Percentiles rank a stretch among this genome's conserved stretches.
phyloP scores from a whole-genome alignment of 2,888 invertebrate genomes.

The Hymenopus coronatus region DNA sequence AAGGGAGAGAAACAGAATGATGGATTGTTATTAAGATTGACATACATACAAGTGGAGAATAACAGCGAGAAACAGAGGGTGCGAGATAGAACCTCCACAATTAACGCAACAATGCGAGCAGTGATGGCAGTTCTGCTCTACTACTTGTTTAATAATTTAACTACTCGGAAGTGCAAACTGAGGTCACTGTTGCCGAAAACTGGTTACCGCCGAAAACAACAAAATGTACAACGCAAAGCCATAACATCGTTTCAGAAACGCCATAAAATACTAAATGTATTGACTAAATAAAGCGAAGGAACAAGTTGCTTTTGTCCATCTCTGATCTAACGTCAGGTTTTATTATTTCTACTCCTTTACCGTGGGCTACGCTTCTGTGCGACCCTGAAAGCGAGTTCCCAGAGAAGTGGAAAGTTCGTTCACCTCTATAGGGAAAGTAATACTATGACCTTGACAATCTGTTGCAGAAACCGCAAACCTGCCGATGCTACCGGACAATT shows the following conservation, averaged over 20 bases:
- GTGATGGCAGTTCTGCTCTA: too few species aligned
- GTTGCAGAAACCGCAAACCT: neutral
- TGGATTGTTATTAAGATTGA: too few species aligned
- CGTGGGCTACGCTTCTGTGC: neutral
- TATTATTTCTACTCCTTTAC: neutral
- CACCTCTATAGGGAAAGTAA: neutral
- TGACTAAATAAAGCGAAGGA: neutral
- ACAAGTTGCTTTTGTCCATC: neutral
- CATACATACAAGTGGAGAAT: too few species aligned
- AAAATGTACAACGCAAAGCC: too few species aligned
- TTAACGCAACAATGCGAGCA: too few species aligned
- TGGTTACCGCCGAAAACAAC: too few species aligned
- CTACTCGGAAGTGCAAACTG: too few species aligned
- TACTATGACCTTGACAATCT: neutral
- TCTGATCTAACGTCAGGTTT: neutral
- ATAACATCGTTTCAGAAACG: neutral
- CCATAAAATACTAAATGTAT: neutral
- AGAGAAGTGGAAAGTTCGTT: neutral
- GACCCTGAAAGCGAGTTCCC: neutral
- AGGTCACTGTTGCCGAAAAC: too few species aligned
- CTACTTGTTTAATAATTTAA: too few species aligned
- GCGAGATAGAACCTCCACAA: too few species aligned
- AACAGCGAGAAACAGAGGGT: too few species aligned
- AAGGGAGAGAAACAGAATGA: too few species aligned
- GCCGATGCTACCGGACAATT: neutral